Evolutionary conservation across 2,113 vertebrate species (phyloP).

Genomic region (Ameiurus melas): DNA sequence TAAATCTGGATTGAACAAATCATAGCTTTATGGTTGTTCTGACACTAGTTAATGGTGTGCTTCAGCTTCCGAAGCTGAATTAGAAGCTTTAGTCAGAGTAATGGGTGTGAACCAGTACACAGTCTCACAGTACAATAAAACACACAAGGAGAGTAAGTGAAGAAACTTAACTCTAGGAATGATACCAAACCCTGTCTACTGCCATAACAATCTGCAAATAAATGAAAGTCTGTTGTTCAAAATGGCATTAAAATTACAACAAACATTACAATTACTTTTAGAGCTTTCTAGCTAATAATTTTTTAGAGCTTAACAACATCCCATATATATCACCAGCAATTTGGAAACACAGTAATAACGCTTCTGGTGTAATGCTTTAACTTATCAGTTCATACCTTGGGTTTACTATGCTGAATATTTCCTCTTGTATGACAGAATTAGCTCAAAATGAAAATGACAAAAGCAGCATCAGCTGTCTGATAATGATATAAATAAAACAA

Average conservation of each 20-base stretch:
- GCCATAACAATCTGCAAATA: not conserved
- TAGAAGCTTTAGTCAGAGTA: constrained; percentile 8
- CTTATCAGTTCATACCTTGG: not conserved
- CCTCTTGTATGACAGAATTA: not conserved
- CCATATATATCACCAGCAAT: not conserved
- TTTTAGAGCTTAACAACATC: not conserved
- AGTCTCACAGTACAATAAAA: not conserved
- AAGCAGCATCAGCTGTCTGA: not conserved
- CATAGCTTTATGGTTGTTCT: constrained; percentile 6
- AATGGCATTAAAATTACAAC: not conserved
- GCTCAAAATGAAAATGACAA: not conserved
- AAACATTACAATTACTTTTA: not conserved
- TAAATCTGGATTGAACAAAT: constrained; percentile 22
- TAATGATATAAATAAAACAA: not conserved
- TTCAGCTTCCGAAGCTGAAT: not conserved
- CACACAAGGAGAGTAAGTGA: not conserved
- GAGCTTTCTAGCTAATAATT: not conserved
- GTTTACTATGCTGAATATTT: not conserved
- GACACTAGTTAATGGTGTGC: constrained; percentile 1
- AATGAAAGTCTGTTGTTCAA: not conserved
- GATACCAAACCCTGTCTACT: not conserved
- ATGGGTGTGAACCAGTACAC: constrained; percentile 5
- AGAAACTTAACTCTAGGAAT: not conserved
- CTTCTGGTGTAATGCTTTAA: not conserved
- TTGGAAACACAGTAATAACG: not conserved